Conservation (phyloP, 2,888 invertebrate genomes). For the Apamea epomidion region DNA sequence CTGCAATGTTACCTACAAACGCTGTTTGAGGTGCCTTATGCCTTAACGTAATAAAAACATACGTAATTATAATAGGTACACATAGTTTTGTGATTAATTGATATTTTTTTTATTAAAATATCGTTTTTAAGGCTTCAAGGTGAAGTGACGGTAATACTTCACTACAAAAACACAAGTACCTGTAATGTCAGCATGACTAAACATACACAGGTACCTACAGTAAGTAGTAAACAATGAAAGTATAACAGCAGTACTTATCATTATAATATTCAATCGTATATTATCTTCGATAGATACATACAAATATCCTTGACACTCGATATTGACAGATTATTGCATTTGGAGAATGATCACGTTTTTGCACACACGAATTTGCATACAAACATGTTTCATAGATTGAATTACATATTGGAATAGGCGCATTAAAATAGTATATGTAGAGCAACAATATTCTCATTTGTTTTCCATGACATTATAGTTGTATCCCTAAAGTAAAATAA, state of each 20-base stretch:
- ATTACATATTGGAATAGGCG: slow-evolving; percentile 8
- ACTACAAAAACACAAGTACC: slow-evolving; percentile 14
- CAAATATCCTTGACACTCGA: slow-evolving; percentile 48
- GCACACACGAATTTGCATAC: slow-evolving; percentile 26
- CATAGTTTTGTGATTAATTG: slow-evolving; percentile 54
- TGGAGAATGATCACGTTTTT: slow-evolving; percentile 40
- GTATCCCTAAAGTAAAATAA: slow-evolving; percentile 34
- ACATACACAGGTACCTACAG: slow-evolving; percentile 9
- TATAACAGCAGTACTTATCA: slow-evolving; percentile 30
- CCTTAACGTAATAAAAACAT: slow-evolving; percentile 75
- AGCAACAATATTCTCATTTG: slow-evolving; percentile 4
- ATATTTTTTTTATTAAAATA: slow-evolving; percentile 48
- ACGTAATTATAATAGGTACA: slow-evolving; percentile 59
- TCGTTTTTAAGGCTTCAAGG: slow-evolving; percentile 45
- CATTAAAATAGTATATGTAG: neutral
- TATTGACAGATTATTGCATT: slow-evolving; percentile 50
- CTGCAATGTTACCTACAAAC: slow-evolving; percentile 82
- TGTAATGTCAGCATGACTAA: slow-evolving; percentile 18
- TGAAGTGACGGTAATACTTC: slow-evolving; percentile 31
- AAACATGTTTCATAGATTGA: slow-evolving; percentile 19
- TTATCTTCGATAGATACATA: slow-evolving; percentile 26
- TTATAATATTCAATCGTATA: slow-evolving; percentile 29
- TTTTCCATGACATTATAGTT: slow-evolving; percentile 25
- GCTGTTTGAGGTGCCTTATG: slow-evolving; percentile 75
- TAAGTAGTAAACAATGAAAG: slow-evolving; percentile 21